Evolutionary conservation across 2,113 vertebrate species (phyloP).

Genomic region (Zingel zingel): DNA sequence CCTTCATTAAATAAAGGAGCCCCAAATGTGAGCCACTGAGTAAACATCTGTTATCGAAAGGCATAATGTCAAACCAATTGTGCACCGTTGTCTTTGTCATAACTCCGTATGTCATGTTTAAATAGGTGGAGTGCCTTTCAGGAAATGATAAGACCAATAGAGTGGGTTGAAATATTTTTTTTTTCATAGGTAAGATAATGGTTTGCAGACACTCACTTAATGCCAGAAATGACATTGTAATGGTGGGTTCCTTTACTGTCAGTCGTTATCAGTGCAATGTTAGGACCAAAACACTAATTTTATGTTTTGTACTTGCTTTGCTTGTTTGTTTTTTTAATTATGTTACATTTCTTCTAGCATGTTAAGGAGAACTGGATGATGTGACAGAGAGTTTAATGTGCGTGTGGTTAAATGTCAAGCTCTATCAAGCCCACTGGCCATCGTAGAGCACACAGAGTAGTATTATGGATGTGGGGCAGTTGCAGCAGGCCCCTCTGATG

Average conservation of each 20-base stretch:
- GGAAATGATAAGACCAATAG: slow-evolving; percentile 61
- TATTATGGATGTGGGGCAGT: slow-evolving; percentile 79
- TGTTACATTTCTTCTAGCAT: slow-evolving; percentile 32
- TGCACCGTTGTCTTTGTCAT: slow-evolving; percentile 33
- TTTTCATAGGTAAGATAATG: slow-evolving; percentile 69
- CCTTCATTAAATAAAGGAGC: slow-evolving; percentile 64
- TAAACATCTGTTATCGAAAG: slow-evolving; percentile 69
- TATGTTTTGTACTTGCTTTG: slow-evolving; percentile 6
- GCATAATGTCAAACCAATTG: slow-evolving; percentile 60
- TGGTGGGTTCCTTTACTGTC: slow-evolving; percentile 43
- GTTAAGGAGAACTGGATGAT: slow-evolving; percentile 38
- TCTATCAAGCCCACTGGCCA: slow-evolving; percentile 64
- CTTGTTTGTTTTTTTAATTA: slow-evolving; percentile 19
- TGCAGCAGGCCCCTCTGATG: slow-evolving; percentile 75
- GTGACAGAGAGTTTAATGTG: slow-evolving; percentile 62
- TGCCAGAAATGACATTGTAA: slow-evolving; percentile 49
- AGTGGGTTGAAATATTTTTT: slow-evolving; percentile 50
- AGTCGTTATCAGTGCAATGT: slow-evolving; percentile 34
- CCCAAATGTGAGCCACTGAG: slow-evolving; percentile 47
- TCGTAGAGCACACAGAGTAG: slow-evolving; percentile 66
- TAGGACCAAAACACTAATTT: slow-evolving; percentile 33
- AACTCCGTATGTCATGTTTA: slow-evolving; percentile 51
- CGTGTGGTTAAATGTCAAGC: slow-evolving; percentile 68
- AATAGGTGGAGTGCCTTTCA: slow-evolving; percentile 53
- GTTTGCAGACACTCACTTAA: slow-evolving; percentile 35